phyloP scores from a whole-genome alignment of 2,113 vertebrate species.

The Grammomys dolichurus region DNA sequence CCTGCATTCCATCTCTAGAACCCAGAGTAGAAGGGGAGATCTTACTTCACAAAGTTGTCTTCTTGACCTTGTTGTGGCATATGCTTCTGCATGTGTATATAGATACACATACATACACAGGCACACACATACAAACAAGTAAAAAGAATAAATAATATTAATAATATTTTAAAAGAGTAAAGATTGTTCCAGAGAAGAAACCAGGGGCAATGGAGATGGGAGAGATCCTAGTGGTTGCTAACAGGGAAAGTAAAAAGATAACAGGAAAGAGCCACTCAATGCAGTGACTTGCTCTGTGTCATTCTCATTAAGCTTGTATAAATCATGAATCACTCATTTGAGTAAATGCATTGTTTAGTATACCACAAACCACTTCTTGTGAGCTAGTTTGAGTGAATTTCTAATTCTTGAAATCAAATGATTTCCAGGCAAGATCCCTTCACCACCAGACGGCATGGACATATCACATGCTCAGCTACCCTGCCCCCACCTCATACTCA shows the following conservation, averaged over 20 bases:
- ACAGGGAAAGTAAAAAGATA: neutral
- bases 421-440: neutral
- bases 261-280: neutral
- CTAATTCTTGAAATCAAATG: slow-evolving; percentile 4
- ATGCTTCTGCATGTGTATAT: neutral
- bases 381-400: slow-evolving; percentile 6
- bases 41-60: neutral
- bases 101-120: neutral
- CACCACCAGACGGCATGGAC: neutral
- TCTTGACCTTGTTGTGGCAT: neutral
- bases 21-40: too few relatives aligned
- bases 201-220: neutral
- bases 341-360: neutral
- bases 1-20: neutral
- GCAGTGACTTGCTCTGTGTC: neutral
- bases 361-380: neutral
- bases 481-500: neutral
- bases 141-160: neutral
- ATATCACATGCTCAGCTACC: neutral
- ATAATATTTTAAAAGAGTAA: neutral
- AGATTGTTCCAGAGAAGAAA: neutral
- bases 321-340: neutral
- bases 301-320: neutral
- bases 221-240: neutral
- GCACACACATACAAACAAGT: neutral